Evolutionary conservation across 1,140 invertebrate genomes (phyloP), one percentile per base, ranked within the genome.

Genomic region (Eriosoma lanigerum): DNA sequence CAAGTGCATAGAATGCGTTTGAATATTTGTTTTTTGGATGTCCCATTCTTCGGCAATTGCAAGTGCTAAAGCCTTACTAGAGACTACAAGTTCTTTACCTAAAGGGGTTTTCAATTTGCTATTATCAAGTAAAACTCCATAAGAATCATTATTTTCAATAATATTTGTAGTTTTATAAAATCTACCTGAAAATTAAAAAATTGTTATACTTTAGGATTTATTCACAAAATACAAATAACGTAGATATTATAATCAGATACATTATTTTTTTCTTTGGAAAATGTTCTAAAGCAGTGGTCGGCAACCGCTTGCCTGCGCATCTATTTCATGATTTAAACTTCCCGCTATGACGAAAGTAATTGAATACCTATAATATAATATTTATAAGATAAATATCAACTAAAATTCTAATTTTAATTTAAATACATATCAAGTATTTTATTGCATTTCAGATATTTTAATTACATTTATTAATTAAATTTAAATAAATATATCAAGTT

Each of bases 31-130:
- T 82, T 91, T 90, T 85, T 98, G 96, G n/a, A 90, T 87, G 83
- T 94, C 91, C 94, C 96, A 98, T 89, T 98, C 96, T 66, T 92
- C 89, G 5, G 95, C 94, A 54, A 98, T 90, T 19, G 94, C 95
- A 80, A 97, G 87, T 19, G 96, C 96, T 50, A 99, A 86, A n/a
- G 91, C 89, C 87, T 98, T 94, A 86, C 90, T 96, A 38, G 91
- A 88, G 0, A 97, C 91, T 83, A 89, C 88, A 83, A 97, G 92
- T 17, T 92, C 84, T 80, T 90, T 88, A 8, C 94, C 95, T 84
- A 90, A 89, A 0, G 95, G 96, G 46, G 96, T 97, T 87, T 96
- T 96, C 12, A 97, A 86, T 86, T 94, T 94, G 38, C 91, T 89
- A 84, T 94, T 92, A 85, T 96, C 94, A 60, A 96, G 85, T 44